Evolutionary conservation across 1,140 invertebrate species (phyloP).

Genomic region (Metaphire vulgaris): DNA sequence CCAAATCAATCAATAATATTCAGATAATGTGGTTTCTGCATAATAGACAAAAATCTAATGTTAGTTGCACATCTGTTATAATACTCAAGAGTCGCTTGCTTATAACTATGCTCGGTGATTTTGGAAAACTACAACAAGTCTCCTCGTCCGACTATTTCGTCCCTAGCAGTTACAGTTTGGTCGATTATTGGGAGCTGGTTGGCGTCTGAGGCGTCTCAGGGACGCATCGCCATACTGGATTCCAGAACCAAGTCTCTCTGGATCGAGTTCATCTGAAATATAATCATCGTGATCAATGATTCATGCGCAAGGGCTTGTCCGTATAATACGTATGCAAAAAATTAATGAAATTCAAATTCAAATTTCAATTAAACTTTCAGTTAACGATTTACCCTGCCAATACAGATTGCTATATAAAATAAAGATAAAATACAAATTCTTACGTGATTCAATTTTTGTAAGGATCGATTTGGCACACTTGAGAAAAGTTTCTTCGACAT

Average conservation of each 20-base stretch:
- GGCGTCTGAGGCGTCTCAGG: background rate
- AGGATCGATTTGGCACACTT: slow-evolving; percentile 77
- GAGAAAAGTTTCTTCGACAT: slow-evolving; percentile 76
- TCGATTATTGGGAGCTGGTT: background rate
- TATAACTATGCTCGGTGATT: no score
- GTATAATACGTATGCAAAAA: no score
- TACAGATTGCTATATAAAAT: background rate
- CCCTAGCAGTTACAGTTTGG: background rate
- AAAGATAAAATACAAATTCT: background rate
- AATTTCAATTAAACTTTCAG: no score
- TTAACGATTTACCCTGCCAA: no score
- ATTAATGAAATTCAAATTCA: no score
- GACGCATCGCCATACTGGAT: slow-evolving; percentile 59
- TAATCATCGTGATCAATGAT: no score
- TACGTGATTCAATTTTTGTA: slow-evolving; percentile 72
- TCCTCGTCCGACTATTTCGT: background rate
- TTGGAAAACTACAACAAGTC: no score
- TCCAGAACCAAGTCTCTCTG: slow-evolving; percentile 71
- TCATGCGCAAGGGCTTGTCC: no score
- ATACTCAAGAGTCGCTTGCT: background rate
- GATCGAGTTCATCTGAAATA: slow-evolving; percentile 66
- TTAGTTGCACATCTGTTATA: background rate
- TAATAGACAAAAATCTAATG: background rate
- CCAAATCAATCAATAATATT: no score
- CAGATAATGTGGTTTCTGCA: background rate